Conservation (phyloP, 2,888 invertebrate species). For the Villa cingulata region DNA sequence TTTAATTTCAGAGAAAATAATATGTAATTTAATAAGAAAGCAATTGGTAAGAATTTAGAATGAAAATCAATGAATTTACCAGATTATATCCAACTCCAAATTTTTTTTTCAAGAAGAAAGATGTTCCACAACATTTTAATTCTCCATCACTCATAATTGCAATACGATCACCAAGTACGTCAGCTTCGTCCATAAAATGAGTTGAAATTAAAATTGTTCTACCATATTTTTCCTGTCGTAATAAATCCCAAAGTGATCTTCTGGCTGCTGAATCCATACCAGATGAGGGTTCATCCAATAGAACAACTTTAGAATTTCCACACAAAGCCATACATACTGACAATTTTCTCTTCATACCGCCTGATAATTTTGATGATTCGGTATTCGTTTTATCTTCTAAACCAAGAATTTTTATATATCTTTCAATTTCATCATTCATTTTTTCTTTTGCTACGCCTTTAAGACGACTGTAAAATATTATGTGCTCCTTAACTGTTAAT, state of each 20-base stretch:
- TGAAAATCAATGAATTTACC: constrained; percentile 21
- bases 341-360: constrained; percentile 57
- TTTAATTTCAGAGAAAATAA: constrained; percentile 26
- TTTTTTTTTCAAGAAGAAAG: constrained; percentile 62
- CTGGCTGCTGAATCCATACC: constrained; percentile 69
- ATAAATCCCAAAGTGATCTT: constrained; percentile 62
- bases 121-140: constrained; percentile 64
- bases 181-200: constrained; percentile 79
- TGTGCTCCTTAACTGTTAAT: constrained; percentile 64
- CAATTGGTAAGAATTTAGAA: neutral
- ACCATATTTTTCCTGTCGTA: constrained; percentile 54
- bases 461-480: constrained; percentile 62
- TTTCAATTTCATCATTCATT: constrained; percentile 42
- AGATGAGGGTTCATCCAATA: constrained; percentile 57
- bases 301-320: constrained; percentile 52
- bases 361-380: constrained; percentile 43
- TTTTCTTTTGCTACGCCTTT: constrained; percentile 43
- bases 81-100: constrained; percentile 77
- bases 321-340: constrained; percentile 60
- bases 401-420: constrained; percentile 46
- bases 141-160: constrained; percentile 72
- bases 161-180: constrained; percentile 66
- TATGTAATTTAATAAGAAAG: neutral
- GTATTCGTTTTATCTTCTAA: constrained; percentile 45
- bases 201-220: constrained; percentile 68